Evolutionary conservation across 1,140 invertebrate genomes (phyloP).

Genomic region (Anagrus nilaparvatae): DNA sequence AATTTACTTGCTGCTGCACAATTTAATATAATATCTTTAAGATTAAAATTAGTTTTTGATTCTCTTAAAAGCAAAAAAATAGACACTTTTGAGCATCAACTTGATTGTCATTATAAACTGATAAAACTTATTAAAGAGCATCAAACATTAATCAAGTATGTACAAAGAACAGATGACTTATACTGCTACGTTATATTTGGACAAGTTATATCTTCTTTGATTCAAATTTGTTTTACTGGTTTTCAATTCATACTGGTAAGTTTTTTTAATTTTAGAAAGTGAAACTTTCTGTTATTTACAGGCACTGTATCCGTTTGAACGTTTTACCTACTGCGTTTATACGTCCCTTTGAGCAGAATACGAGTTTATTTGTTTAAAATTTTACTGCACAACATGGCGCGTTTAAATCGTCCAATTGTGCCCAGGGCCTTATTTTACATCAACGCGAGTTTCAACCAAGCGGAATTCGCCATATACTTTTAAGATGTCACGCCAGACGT

Average conservation of each 20-base stretch:
- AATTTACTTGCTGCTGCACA: slow-evolving; percentile 21
- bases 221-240: slow-evolving; percentile 21
- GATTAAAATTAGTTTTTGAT: slow-evolving; percentile 15
- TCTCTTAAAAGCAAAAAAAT: not conserved
- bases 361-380: too few species aligned
- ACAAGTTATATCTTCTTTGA: slow-evolving; percentile 19
- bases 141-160: slow-evolving; percentile 20
- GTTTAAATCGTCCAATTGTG: too few species aligned
- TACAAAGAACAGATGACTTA: slow-evolving; percentile 20
- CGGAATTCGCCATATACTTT: too few species aligned
- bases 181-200: slow-evolving; percentile 19
- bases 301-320: too few species aligned
- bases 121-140: slow-evolving; percentile 23
- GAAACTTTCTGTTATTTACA: not conserved
- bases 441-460: too few species aligned
- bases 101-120: slow-evolving; percentile 12
- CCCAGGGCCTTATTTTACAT: too few species aligned
- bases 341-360: too few species aligned
- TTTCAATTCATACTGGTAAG: slow-evolving; percentile 24
- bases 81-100: not conserved
- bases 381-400: too few species aligned
- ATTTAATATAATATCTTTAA: slow-evolving; percentile 21
- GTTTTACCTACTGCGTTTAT: too few species aligned
- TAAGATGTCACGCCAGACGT: too few species aligned
- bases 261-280: slow-evolving; percentile 1